Conservation (phyloP, 2,113 vertebrate species). For the Lethenteron reissneri region DNA sequence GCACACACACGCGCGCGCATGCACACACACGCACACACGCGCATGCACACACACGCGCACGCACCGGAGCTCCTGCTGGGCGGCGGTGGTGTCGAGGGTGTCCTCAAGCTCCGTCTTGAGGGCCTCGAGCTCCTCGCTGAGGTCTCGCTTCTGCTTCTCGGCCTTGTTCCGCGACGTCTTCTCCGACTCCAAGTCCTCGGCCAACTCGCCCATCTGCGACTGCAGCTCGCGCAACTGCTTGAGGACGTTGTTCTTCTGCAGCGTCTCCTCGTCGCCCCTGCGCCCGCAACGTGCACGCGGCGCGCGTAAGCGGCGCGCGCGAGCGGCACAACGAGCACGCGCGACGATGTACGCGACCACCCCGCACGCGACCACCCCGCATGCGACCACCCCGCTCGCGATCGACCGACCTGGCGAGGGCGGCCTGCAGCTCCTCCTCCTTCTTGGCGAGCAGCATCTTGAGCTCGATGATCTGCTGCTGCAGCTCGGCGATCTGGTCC, state of each 20-base stretch:
- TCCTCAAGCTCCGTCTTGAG: constrained; percentile 59
- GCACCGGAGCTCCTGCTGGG: constrained; percentile 64
- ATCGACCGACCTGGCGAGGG: constrained; percentile 33
- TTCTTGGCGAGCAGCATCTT: constrained; percentile 38
- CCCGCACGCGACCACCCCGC: accelerated
- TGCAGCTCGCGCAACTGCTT: constrained; percentile 42
- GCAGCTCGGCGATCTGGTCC: constrained; percentile 51
- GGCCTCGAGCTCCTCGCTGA: constrained; percentile 61
- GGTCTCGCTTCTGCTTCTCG: constrained; percentile 55
- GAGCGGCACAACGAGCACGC: accelerated
- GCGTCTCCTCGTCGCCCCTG: constrained; percentile 49
- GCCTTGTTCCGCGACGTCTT: constrained; percentile 43
- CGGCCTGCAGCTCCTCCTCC: constrained; percentile 52
- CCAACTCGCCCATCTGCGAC: constrained; percentile 49
- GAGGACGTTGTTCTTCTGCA: constrained; percentile 34
- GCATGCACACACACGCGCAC: neutral
- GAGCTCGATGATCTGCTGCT: constrained; percentile 36
- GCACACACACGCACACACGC: too few species aligned
- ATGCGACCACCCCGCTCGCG: accelerated
- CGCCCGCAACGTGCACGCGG: neutral
- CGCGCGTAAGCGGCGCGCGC: neutral
- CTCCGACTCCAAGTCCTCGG: constrained; percentile 61
- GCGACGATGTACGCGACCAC: neutral
- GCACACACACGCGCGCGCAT: constrained; percentile 16
- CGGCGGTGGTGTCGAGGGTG: constrained; percentile 56